phyloP scores from a whole-genome alignment of 2,888 invertebrate genomes.

The Dryadula phaetusa region DNA sequence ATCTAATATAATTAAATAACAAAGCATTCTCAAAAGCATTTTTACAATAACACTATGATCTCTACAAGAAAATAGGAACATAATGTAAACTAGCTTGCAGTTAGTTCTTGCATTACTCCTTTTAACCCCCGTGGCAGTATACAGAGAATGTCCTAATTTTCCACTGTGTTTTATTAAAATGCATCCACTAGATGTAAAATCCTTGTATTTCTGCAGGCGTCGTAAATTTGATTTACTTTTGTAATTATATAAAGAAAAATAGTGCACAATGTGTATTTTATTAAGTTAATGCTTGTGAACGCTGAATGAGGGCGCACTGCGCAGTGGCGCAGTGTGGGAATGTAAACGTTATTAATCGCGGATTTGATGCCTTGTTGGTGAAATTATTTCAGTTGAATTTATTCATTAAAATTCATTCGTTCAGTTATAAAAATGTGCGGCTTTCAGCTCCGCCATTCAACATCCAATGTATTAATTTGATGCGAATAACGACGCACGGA shows the following conservation, averaged over 20 bases:
- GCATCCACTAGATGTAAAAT: conserved; percentile 25
- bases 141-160: conserved; percentile 30
- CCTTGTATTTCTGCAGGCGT: conserved; percentile 23
- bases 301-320: too few species aligned
- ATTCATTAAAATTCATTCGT: too few species aligned
- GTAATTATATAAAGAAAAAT: conserved; percentile 24
- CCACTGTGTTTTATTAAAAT: conserved; percentile 26
- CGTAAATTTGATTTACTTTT: conserved; percentile 28
- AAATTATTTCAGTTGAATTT: too few species aligned
- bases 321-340: too few species aligned
- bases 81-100: conserved; percentile 16
- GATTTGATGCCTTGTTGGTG: too few species aligned
- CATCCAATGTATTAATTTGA: too few species aligned
- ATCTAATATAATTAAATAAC: not conserved
- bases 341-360: too few species aligned
- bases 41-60: not conserved
- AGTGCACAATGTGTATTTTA: conserved; percentile 15
- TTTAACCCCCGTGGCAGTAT: conserved; percentile 26
- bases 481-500: too few species aligned
- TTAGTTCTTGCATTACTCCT: conserved; percentile 25
- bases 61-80: conserved; percentile 6
- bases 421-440: too few species aligned
- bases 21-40: not conserved
- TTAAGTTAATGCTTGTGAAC: conserved; percentile 1
- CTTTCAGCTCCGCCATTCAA: too few species aligned